These are phyloP conservation scores for Tigriopus japonicus DNA, from an alignment of 1,140 invertebrate genomes.

Conservation along the genomic window DNA sequence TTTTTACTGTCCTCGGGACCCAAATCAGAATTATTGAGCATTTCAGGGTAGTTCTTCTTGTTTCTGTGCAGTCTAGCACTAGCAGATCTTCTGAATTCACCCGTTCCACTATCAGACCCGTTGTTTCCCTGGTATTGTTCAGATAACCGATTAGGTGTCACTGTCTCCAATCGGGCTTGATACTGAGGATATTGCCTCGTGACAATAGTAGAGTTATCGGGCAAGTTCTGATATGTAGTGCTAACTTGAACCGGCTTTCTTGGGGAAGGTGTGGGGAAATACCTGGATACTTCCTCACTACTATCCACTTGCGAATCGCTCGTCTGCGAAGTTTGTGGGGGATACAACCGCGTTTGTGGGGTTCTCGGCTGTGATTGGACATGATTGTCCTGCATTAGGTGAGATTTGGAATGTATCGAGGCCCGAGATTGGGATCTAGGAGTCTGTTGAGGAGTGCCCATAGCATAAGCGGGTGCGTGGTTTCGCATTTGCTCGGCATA, in stretches of 20 bases:
- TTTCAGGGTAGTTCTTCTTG: not conserved
- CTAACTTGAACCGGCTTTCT: not conserved
- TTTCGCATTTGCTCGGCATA: too few relatives aligned
- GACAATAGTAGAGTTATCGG: too few relatives aligned
- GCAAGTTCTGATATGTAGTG: not conserved
- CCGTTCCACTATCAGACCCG: not conserved
- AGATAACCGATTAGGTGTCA: constrained; percentile 4
- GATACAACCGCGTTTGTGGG: too few relatives aligned
- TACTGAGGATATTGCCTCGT: too few relatives aligned
- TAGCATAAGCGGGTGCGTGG: too few relatives aligned
- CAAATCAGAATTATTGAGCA: not conserved
- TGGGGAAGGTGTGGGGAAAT: not conserved
- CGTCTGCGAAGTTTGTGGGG: too few relatives aligned
- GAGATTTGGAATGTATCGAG: too few relatives aligned
- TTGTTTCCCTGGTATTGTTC: not conserved
- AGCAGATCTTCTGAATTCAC: constrained; percentile 2
- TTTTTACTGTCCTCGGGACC: not conserved
- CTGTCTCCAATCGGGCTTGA: not conserved
- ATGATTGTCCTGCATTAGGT: too few relatives aligned
- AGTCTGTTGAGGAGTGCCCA: too few relatives aligned
- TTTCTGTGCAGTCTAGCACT: constrained; percentile 2
- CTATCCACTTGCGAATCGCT: too few relatives aligned
- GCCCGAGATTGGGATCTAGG: too few relatives aligned
- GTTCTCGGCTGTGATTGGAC: too few relatives aligned
- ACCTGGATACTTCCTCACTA: not conserved